phyloP scores from a whole-genome alignment of 2,797 vertebrate genomes.

The Margarornis squamiger region DNA sequence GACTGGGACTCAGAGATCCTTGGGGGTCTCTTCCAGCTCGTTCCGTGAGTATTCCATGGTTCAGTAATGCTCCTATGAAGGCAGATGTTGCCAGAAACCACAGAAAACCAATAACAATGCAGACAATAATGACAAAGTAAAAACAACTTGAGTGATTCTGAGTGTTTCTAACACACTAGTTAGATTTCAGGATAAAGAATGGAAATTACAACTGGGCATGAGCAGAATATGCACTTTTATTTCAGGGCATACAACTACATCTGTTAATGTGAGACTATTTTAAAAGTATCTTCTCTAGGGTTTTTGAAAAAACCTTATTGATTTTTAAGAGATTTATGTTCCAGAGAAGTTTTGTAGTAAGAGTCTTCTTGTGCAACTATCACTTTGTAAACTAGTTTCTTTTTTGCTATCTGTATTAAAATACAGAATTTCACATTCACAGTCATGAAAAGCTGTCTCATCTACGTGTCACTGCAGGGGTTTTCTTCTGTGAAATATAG shows the following conservation, averaged over 20 bases:
- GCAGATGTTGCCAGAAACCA: not conserved
- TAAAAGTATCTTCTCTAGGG: not conserved
- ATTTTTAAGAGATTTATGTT: not conserved
- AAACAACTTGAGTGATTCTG: not conserved
- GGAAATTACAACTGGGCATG: not conserved
- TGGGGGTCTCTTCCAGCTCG: not conserved
- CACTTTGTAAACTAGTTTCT: not conserved
- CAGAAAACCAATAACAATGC: not conserved
- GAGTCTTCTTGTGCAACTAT: not conserved
- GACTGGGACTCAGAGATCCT: not conserved
- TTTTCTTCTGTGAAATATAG: not conserved
- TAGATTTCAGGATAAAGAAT: not conserved
- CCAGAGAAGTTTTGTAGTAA: not conserved
- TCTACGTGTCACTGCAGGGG: not conserved
- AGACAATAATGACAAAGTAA: not conserved
- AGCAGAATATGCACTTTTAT: not conserved
- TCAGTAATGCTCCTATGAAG: not conserved
- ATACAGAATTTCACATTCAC: not conserved
- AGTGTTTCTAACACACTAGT: not conserved
- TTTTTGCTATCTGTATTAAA: not conserved
- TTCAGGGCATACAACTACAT: not conserved
- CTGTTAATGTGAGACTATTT: not conserved
- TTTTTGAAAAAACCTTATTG: not conserved
- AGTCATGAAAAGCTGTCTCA: not conserved
- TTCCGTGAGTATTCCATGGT: not conserved